Evolutionary conservation across 2,888 invertebrate genomes (phyloP).

Genomic region (Philonicus albiceps): DNA sequence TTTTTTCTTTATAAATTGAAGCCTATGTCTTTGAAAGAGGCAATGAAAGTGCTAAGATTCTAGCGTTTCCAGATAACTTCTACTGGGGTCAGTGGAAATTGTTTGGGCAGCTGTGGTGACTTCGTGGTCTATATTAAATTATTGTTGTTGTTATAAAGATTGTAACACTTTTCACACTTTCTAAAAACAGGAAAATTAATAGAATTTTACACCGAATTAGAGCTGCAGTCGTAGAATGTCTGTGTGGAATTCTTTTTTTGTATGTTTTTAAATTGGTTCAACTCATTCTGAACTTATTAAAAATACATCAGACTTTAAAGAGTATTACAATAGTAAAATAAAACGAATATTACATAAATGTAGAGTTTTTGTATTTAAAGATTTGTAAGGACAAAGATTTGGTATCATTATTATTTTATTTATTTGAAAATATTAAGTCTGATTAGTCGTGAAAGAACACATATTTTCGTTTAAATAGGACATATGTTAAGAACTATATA

Average conservation of each 20-base stretch:
- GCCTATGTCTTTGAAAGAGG: neutral
- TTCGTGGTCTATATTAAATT: neutral
- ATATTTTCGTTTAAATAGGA: too few relatives aligned
- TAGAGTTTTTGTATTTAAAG: too few relatives aligned
- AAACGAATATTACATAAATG: too few relatives aligned
- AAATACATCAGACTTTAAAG: too few relatives aligned
- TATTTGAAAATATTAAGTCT: too few relatives aligned
- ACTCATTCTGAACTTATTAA: neutral
- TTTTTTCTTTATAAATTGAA: neutral
- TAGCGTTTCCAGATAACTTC: neutral
- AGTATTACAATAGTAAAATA: too few relatives aligned
- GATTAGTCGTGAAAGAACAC: too few relatives aligned
- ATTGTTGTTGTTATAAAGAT: neutral
- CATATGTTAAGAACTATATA: too few relatives aligned
- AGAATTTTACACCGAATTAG: neutral
- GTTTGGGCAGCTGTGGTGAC: neutral
- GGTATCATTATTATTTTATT: too few relatives aligned
- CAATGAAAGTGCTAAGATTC: conserved; percentile 32
- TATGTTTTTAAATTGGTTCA: neutral
- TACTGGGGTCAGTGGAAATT: neutral
- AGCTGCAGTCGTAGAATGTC: neutral
- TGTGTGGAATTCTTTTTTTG: neutral
- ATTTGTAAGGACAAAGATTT: too few relatives aligned
- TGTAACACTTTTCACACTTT: neutral
- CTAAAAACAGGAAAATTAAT: neutral